These are phyloP conservation scores for Rhopilema esculentum DNA, from an alignment of 30 jellyfish, hydroid and myxozoan species.

Conservation along the genomic window DNA sequence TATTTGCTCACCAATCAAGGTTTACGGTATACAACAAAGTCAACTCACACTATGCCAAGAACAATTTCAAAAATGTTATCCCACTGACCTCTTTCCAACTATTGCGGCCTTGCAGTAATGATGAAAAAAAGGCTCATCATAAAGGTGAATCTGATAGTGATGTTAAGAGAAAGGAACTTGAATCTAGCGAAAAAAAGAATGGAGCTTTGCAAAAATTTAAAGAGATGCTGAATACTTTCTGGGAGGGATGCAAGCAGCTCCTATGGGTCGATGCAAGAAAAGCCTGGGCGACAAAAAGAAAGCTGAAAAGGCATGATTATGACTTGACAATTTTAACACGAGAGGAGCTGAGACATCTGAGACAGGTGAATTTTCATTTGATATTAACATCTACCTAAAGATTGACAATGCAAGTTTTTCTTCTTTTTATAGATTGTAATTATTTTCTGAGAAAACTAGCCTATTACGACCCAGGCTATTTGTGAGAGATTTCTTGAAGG, in stretches of 20 bases:
- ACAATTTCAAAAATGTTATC: background rate
- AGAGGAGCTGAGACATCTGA: slow-evolving; percentile 84
- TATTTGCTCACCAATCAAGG: background rate
- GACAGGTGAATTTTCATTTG: slow-evolving; percentile 59
- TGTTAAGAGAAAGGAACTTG: background rate
- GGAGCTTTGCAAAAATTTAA: slow-evolving; percentile 60
- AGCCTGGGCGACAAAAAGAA: slow-evolving; percentile 83
- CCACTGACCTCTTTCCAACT: background rate
- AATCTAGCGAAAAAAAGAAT: background rate
- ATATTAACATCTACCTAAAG: background rate
- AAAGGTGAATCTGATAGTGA: slow-evolving; percentile 19
- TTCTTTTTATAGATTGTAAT: too few species aligned
- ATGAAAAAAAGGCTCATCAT: background rate
- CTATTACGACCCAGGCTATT: too few species aligned
- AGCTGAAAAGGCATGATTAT: slow-evolving; percentile 72
- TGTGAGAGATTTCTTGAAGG: too few species aligned
- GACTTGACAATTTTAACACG: slow-evolving; percentile 67
- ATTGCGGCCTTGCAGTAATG: background rate
- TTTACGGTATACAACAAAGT: background rate
- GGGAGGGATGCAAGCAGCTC: slow-evolving; percentile 80
- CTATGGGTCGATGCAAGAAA: slow-evolving; percentile 77
- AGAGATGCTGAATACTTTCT: slow-evolving; percentile 45
- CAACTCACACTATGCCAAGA: background rate
- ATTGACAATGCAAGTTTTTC: too few species aligned
- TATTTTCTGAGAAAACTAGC: too few species aligned